A percentile compares a stretch with the other conserved stretches of the same genome.
Conservation (phyloP, 2,888 invertebrate species). For the Baronia brevicornis region DNA sequence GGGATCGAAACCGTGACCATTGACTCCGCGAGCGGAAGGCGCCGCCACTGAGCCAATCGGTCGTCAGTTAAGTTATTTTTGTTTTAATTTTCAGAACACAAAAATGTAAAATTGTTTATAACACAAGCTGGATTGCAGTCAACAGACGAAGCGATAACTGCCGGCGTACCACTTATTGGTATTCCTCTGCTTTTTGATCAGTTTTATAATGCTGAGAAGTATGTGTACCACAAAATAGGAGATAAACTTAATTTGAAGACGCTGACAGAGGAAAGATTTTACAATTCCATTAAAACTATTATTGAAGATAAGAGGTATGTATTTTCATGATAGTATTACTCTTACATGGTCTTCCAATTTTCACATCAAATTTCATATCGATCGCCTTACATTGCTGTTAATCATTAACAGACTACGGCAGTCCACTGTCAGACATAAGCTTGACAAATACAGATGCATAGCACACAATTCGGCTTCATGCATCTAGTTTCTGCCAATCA, state of each 20-base stretch:
- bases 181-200: conserved; percentile 46
- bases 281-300: conserved; percentile 19
- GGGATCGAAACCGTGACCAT: too few species aligned
- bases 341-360: too few species aligned
- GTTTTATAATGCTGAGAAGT: conserved; percentile 32
- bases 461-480: too few species aligned
- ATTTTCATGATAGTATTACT: neutral
- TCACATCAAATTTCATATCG: too few species aligned
- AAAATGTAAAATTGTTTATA: conserved; percentile 49
- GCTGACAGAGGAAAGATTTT: conserved; percentile 22
- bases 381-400: too few species aligned
- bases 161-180: conserved; percentile 38
- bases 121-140: conserved; percentile 53
- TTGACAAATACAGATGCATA: too few species aligned
- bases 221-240: conserved; percentile 27
- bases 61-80: too few species aligned
- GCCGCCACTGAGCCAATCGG: too few species aligned
- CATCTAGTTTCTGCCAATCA: too few species aligned
- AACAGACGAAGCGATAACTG: conserved; percentile 43
- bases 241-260: conserved; percentile 25
- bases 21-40: too few species aligned
- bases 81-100: conserved; percentile 30
- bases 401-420: too few species aligned
- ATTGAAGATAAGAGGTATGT: conserved; percentile 19
- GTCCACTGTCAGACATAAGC: too few species aligned